A percentile compares a stretch with the other conserved stretches of the same genome.
Evolutionary conservation across 2,113 vertebrate species (phyloP).

Genomic region (Caracal caracal): DNA sequence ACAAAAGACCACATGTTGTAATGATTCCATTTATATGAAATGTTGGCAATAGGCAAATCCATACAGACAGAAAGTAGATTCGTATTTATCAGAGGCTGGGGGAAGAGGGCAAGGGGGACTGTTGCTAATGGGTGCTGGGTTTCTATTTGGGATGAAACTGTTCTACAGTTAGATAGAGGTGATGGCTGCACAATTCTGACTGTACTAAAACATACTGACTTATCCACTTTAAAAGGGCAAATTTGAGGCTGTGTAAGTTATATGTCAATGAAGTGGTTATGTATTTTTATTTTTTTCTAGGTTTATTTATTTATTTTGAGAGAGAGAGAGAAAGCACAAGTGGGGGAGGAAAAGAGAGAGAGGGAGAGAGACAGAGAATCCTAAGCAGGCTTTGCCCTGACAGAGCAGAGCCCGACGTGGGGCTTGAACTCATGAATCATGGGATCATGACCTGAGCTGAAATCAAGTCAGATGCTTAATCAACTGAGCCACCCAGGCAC

Average conservation of each 20-base stretch:
- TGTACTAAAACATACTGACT: background rate
- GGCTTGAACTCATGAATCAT: too few species aligned
- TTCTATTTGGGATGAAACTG: conserved; percentile 13
- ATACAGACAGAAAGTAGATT: background rate
- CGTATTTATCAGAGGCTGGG: background rate
- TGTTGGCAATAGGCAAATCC: background rate
- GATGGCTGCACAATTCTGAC: background rate
- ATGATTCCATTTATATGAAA: background rate
- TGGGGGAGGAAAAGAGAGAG: too few species aligned
- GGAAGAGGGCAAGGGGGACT: background rate
- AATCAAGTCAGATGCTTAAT: too few species aligned
- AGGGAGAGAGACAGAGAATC: too few species aligned
- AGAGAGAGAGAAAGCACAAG: too few species aligned
- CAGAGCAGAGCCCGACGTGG: too few species aligned
- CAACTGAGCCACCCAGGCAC: too few species aligned
- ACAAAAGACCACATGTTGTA: background rate
- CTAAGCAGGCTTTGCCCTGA: too few species aligned
- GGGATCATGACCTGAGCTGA: too few species aligned
- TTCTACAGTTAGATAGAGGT: background rate
- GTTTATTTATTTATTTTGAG: too few species aligned
- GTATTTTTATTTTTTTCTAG: background rate
- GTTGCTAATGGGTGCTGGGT: background rate
- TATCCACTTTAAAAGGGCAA: background rate
- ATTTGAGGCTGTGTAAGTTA: background rate
- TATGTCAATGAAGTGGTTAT: background rate